Conservation (phyloP, 2,113 vertebrate species). For the Redunca redunca region DNA sequence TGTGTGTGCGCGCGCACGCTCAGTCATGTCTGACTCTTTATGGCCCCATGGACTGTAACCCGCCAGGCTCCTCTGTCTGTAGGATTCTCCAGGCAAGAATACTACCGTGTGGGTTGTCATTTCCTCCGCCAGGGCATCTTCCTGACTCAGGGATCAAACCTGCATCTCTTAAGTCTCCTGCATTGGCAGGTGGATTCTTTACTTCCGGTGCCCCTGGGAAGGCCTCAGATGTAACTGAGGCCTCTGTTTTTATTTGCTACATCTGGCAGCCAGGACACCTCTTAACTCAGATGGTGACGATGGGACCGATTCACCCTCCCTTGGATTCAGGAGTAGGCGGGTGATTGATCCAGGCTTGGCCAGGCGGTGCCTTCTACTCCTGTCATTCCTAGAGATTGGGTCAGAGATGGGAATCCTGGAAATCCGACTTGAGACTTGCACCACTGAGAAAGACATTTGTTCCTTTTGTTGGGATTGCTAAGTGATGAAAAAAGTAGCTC, state of each 20-base stretch:
- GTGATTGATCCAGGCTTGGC: not conserved
- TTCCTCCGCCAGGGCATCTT: not conserved
- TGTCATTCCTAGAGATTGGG: not conserved
- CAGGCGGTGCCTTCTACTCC: not conserved
- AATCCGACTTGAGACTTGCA: not conserved
- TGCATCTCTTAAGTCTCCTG: not conserved
- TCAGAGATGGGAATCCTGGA: not conserved
- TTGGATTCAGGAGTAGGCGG: not conserved
- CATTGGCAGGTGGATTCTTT: not conserved
- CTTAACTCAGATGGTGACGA: not conserved
- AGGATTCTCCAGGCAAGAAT: not conserved
- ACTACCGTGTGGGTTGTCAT: not conserved
- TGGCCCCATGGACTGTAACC: not conserved
- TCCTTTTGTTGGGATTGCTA: not conserved
- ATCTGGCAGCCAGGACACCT: not conserved
- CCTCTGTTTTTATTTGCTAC: not conserved
- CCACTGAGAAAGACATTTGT: not conserved
- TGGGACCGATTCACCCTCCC: too few species aligned
- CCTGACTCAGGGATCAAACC: not conserved
- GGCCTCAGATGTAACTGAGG: not conserved
- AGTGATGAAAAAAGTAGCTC: not conserved
- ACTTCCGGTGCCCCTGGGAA: not conserved
- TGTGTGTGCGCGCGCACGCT: not conserved
- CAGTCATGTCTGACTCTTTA: rapidly evolving
- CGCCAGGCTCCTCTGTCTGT: not conserved